Evolutionary conservation across 2,797 vertebrate species (phyloP).

Genomic region (Leucoraja ocellata): DNA sequence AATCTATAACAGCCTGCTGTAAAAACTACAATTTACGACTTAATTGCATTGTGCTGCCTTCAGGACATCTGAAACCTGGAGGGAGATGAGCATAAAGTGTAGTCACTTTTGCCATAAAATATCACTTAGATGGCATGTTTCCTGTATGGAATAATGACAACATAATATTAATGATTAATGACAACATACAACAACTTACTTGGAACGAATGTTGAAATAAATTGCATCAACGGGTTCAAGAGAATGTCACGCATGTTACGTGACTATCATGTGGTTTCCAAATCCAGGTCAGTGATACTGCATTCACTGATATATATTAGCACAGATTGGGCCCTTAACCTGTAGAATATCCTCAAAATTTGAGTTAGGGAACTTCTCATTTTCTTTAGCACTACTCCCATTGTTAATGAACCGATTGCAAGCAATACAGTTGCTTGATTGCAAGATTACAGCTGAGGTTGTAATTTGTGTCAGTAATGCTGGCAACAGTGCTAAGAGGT

Average conservation of each 20-base stretch:
- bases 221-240: too few species aligned
- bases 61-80: not conserved
- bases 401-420: not conserved
- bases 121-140: not conserved
- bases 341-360: too few species aligned
- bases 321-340: not conserved
- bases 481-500: not conserved
- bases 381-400: not conserved
- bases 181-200: not conserved
- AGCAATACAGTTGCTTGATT: not conserved
- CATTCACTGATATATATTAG: not conserved
- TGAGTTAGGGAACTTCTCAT: not conserved
- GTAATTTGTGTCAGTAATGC: not conserved
- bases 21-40: not conserved
- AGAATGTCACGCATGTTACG: not conserved
- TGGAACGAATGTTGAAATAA: too few species aligned
- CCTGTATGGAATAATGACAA: not conserved
- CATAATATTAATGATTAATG: not conserved
- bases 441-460: not conserved
- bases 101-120: not conserved
- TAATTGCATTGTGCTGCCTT: not conserved
- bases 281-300: not conserved
- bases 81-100: not conserved
- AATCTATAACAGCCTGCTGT: not conserved
- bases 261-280: not conserved